Percentiles rank a stretch among this genome's conserved stretches.
Conservation (phyloP, 2,888 invertebrate genomes). For the Ochlodes sylvanus region DNA sequence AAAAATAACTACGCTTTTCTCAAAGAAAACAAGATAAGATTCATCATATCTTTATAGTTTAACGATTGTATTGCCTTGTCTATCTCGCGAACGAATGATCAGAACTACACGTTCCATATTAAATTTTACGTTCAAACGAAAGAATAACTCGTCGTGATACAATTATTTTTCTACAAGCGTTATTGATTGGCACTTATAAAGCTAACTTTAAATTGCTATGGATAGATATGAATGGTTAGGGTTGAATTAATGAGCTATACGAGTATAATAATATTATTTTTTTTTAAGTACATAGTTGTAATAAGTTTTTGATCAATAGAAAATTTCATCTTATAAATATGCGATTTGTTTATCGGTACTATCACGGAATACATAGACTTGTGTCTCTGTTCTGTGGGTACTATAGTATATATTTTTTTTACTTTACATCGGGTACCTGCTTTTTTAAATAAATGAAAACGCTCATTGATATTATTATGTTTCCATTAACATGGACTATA, state of each 20-base stretch:
- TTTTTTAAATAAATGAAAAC: too few species aligned
- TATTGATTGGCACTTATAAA: slow-evolving; percentile 28
- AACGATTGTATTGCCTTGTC: slow-evolving; percentile 11
- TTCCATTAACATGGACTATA: too few species aligned
- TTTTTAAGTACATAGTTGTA: neutral
- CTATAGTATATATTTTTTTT: too few species aligned
- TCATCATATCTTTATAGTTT: slow-evolving; percentile 11
- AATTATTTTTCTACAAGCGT: slow-evolving; percentile 25
- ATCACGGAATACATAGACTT: too few species aligned
- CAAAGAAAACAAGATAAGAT: slow-evolving; percentile 1
- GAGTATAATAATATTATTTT: slow-evolving; percentile 11
- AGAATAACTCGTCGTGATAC: slow-evolving; percentile 26
- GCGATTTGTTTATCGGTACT: too few species aligned
- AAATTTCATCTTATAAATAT: too few species aligned
- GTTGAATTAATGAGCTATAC: slow-evolving; percentile 18
- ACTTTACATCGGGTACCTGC: too few species aligned
- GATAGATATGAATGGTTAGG: slow-evolving; percentile 22
- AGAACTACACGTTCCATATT: slow-evolving; percentile 27
- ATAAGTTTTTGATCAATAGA: too few species aligned
- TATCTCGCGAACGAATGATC: slow-evolving; percentile 10
- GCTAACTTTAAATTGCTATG: slow-evolving; percentile 23
- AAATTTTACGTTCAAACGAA: slow-evolving; percentile 31
- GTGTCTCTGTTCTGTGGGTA: too few species aligned
- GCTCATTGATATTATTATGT: too few species aligned
- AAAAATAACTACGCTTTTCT: neutral